Evolutionary conservation across 92 coral and sea anemone species (phyloP).

Genomic region (Epizoanthus illoricatus): DNA sequence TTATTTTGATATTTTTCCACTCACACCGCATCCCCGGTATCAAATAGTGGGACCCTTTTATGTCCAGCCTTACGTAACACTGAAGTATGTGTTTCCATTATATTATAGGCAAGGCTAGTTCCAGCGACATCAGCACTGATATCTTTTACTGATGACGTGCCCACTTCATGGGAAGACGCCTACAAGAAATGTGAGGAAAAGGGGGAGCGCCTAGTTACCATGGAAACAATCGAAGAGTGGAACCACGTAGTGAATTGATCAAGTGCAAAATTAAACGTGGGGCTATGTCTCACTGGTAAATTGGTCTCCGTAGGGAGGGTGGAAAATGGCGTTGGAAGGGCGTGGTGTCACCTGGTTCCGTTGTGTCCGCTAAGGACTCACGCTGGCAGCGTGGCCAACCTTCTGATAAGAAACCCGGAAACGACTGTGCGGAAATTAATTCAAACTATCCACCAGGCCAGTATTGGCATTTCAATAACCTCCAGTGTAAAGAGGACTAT

Average conservation of each 20-base stretch:
- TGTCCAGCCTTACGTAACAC: too few species aligned
- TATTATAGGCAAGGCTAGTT: not conserved
- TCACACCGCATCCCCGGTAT: too few species aligned
- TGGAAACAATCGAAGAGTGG: conserved; percentile 3
- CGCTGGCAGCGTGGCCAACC: conserved; percentile 10
- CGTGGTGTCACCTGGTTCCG: not conserved
- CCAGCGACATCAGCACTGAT: not conserved
- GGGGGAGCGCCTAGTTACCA: not conserved
- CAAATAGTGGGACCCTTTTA: too few species aligned
- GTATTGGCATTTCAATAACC: too few species aligned
- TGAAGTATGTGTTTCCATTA: too few species aligned
- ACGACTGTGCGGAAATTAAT: too few species aligned
- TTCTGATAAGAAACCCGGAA: not conserved
- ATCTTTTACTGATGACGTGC: not conserved
- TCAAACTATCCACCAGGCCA: too few species aligned
- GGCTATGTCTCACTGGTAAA: not conserved
- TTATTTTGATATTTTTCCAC: too few species aligned
- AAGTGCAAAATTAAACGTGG: not conserved
- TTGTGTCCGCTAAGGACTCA: not conserved
- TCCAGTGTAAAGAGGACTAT: too few species aligned
- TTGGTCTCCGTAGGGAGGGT: not conserved
- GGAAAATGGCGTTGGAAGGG: not conserved
- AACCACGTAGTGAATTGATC: not conserved
- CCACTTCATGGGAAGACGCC: conserved; percentile 6
- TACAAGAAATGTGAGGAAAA: not conserved